Base-by-base conservation (phyloP, 2,888 invertebrate genomes). In the Anarsia innoxiella region DNA sequence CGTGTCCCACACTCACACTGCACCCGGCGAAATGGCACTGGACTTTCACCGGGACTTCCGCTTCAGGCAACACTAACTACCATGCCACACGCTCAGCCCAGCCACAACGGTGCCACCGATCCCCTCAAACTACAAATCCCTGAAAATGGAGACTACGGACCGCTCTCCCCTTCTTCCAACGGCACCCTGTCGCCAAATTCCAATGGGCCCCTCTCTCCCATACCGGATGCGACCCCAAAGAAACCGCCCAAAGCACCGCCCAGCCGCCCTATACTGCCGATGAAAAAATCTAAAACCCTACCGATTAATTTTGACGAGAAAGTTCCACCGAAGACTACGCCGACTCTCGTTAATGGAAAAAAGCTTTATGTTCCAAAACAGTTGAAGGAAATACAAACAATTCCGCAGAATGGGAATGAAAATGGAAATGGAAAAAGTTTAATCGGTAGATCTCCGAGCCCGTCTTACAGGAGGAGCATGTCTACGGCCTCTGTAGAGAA, bases 21-120 rank as follows among this genome's bases (percentile, higher is more conserved):
- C 73, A 67, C 61, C 68, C 53, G 56, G 69, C 75, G 79, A 82
- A 74, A 84, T 84, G 83, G 82, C 83, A 74, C 67, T 72, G 71
- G 77, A 73, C 76, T 77, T 68, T 75, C 73, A 68, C 60, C 66
- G 59, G 57, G 66, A 70, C 71, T 79, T 80, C 79, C 82, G 79
- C 61, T 54, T 48, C 62, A 77, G 77, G 70, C 82, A 78, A 73
- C 72, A 73, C 56, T 69, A 69, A 59, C 69, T 70, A 41, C 12
- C 44, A 83, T 83, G 83, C 83, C 82, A 41, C 73, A 78, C 58
- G 66, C 60, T 23, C 60, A 56, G 51, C 43, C 59, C 36, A 48
- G 51, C 44, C 45, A 51, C 49, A 59, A 58, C 40, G 62, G 59
- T 44, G 58, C 57, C 40, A 48, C 49, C 36, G 58, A 54, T 40